Base-by-base conservation (phyloP, 2,888 invertebrate genomes). In the Hanleya hanleyi region DNA sequence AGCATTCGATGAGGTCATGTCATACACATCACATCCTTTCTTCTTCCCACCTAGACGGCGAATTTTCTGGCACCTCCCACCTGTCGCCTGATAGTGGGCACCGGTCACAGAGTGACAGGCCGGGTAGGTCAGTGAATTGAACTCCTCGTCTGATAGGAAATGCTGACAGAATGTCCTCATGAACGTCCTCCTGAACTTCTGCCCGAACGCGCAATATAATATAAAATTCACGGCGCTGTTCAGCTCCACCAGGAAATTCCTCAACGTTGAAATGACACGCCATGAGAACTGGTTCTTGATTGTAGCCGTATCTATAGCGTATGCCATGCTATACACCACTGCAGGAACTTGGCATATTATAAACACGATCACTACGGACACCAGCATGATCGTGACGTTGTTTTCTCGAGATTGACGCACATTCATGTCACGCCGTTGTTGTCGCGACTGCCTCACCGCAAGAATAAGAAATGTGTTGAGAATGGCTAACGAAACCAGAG, bases 181-280 rank as follows among this genome's bases (percentile, higher is more conserved):
- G 77, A 89, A 89, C 7, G 87, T 86, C 0, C 86, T 79, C 3
- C 89, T 96, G 92, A 98, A 98, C 90, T 98, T 98, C 90, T 98
- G 96, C 0, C 98, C 98, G 90, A 98, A 98, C 81, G 97, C 97
- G 80, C 98, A 97, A 92, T 99, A 99, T 84, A 99, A 97, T 80
- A 99, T 94, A 91, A 99, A 98, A 92, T 99, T 99, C 77, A 98
- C 96, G 88, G 97, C 97, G 87, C 97, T 97, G 92, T 99, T 99
- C 90, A 98, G 94, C 78, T 97, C 98, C 71, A 99, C 97, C 77
- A 98, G 93, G 71, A 98, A 93, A 91, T 99, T 98, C 15, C 89
- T 76, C 32, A 88, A 64, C 0, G 81, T 77, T n/a, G 88, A 88
- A 12, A 90, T 73, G 18, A 88, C 75, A 41, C 76, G 74, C 86